Base-by-base conservation (phyloP, 1,140 invertebrate species). In the Drosophila pachea region DNA sequence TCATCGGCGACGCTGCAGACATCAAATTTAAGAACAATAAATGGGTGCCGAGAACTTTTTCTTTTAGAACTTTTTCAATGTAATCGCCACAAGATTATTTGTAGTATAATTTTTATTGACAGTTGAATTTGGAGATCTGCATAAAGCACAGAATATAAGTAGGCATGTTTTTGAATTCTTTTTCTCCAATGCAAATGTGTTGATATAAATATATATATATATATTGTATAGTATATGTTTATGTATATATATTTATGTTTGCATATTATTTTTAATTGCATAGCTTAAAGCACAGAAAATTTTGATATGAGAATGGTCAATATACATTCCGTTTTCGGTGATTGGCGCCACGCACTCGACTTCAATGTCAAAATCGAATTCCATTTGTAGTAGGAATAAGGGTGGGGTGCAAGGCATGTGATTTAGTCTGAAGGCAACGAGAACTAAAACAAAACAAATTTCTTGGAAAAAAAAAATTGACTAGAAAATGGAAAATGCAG, bases 91-190 rank as follows among this genome's bases (percentile, higher is more conserved):
- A 43, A 7, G 12, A 14, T 6, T 43, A n/a, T n/a, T 91, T 2
- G 96, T 99, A 71, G 92, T 91, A 68, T 68, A 63, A 67, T 71
- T 55, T 65, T 83, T 78, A 83, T 83, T 84, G 79, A 83, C 79
- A 83, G 73, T 84, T 73, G 68, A 83, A 75, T 78, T 70, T 78
- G 55, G 78, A 83, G 75, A 68, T 83, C 78, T 52, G 78, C 83
- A 82, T 78, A 82, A 83, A 83, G 78, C 74, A 83, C 79, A 75
- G 62, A 69, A 82, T 69, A 53, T 45, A 31, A 33, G 60, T 67
- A 79, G 64, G 33, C 76, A 73, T 59, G 48, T 67, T 22, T 1
- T 22, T 22, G 1, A 22, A 22, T 22, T 22, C 22, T 22, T 22
- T 22, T 22, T 22, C 22, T 22, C 22, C 22, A 22, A 22, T 22